phyloP scores from a whole-genome alignment of 2,113 vertebrate genomes.

The Rhinoderma darwinii region DNA sequence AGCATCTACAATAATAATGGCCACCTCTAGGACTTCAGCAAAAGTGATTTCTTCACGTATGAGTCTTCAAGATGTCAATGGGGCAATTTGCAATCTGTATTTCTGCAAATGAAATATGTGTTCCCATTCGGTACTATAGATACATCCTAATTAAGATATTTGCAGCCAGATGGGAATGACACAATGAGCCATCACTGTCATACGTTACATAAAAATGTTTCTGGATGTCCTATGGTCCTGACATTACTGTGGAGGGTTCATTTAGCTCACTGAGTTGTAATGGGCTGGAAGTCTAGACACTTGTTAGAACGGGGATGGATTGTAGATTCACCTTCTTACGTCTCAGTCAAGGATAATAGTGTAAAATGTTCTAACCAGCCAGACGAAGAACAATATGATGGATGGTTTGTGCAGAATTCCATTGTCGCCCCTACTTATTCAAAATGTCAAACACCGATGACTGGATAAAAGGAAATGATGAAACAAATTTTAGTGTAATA shows the following conservation, averaged over 20 bases:
- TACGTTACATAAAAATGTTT: slow-evolving; percentile 43
- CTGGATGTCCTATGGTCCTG: slow-evolving; percentile 39
- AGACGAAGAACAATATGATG: slow-evolving; percentile 31
- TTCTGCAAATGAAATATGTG: slow-evolving; percentile 29
- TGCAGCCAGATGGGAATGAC: slow-evolving; percentile 40
- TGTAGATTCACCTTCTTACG: slow-evolving; percentile 46
- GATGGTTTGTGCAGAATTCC: slow-evolving; percentile 11
- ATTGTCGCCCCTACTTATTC: slow-evolving; percentile 31
- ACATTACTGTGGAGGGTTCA: slow-evolving; percentile 40
- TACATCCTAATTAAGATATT: slow-evolving; percentile 42
- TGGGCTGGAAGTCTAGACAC: slow-evolving; percentile 47
- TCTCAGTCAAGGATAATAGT: slow-evolving; percentile 46
- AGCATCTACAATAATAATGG: background rate
- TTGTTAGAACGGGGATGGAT: slow-evolving; percentile 17
- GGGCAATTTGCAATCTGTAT: slow-evolving; percentile 38
- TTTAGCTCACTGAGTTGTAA: slow-evolving; percentile 27
- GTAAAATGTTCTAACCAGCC: slow-evolving; percentile 19
- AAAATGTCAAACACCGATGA: slow-evolving; percentile 47
- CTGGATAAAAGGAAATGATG: slow-evolving; percentile 22
- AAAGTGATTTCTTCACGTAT: background rate
- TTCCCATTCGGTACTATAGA: slow-evolving; percentile 20
- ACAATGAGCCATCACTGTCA: slow-evolving; percentile 32
- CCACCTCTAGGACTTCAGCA: background rate
- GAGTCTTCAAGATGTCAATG: slow-evolving; percentile 10
- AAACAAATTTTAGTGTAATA: slow-evolving; percentile 9